Conservation (phyloP, 2,797 vertebrate genomes). For the Aythya fuligula region DNA sequence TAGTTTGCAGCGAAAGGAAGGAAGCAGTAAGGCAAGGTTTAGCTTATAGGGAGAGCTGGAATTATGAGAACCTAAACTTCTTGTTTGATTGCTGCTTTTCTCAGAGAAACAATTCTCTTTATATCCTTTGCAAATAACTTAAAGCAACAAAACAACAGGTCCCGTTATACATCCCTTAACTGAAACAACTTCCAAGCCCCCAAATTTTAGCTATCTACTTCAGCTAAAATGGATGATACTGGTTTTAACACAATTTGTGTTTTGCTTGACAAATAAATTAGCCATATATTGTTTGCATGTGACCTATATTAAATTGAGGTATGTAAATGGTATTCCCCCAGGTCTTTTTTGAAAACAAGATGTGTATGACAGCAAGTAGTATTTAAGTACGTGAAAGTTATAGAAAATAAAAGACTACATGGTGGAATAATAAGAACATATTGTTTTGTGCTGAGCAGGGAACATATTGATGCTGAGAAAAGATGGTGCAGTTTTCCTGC, state of each 20-base stretch:
- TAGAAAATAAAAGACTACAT: background rate
- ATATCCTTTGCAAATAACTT: background rate
- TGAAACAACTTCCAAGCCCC: background rate
- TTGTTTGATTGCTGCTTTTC: background rate
- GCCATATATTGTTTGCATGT: background rate
- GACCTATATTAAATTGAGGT: background rate
- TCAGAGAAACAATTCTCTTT: background rate
- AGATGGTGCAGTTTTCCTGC: background rate
- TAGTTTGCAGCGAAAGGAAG: background rate
- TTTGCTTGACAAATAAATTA: background rate
- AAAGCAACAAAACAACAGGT: background rate
- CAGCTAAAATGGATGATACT: background rate
- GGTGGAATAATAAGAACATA: background rate
- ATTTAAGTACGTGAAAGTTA: background rate
- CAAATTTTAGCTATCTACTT: background rate
- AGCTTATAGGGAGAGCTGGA: background rate
- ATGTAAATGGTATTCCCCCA: background rate
- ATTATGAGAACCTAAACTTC: background rate
- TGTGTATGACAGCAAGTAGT: background rate
- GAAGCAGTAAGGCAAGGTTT: background rate
- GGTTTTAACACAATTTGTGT: background rate
- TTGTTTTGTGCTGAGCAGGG: background rate
- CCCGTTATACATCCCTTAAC: background rate
- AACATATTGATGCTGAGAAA: background rate
- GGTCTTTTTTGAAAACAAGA: background rate